A percentile compares a stretch with the other conserved stretches of the same genome.
Evolutionary conservation across 2,113 vertebrate species (phyloP).

Genomic region (Rostratula benghalensis): DNA sequence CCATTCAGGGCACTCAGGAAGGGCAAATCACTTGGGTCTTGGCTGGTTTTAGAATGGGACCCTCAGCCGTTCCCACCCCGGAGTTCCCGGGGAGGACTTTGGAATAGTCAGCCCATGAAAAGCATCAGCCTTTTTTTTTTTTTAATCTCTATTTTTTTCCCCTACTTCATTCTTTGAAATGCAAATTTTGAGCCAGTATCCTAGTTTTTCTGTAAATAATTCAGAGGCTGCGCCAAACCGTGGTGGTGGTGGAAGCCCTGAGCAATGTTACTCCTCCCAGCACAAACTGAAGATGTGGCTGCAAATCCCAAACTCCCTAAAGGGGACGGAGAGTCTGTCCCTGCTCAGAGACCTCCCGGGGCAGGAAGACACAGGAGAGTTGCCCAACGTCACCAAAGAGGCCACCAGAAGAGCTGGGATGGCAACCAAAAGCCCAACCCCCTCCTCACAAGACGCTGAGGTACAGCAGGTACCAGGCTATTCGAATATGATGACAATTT

Average conservation of each 20-base stretch:
- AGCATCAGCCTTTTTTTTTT: neutral
- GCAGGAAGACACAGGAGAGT: neutral
- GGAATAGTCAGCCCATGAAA: neutral
- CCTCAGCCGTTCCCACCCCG: neutral
- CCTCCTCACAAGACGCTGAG: neutral
- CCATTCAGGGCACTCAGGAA: neutral
- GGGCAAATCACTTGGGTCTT: neutral
- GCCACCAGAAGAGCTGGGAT: neutral
- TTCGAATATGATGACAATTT: neutral
- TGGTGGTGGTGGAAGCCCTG: neutral
- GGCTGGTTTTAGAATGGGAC: neutral
- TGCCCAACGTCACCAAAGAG: neutral
- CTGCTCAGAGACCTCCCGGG: neutral
- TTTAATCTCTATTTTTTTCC: neutral
- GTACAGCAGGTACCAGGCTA: neutral
- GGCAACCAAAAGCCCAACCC: neutral
- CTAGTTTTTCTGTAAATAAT: constrained; percentile 71
- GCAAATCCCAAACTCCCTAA: neutral
- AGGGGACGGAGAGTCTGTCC: neutral
- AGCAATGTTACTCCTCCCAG: constrained; percentile 3
- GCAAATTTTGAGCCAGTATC: constrained; percentile 55
- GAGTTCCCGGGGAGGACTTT: neutral
- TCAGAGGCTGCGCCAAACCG: constrained; percentile 23
- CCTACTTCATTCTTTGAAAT: constrained; percentile 36
- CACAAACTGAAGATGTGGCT: neutral